These are phyloP conservation scores for Neomorphus geoffroyi DNA, from an alignment of 2,797 vertebrate species.

Conservation along the genomic window DNA sequence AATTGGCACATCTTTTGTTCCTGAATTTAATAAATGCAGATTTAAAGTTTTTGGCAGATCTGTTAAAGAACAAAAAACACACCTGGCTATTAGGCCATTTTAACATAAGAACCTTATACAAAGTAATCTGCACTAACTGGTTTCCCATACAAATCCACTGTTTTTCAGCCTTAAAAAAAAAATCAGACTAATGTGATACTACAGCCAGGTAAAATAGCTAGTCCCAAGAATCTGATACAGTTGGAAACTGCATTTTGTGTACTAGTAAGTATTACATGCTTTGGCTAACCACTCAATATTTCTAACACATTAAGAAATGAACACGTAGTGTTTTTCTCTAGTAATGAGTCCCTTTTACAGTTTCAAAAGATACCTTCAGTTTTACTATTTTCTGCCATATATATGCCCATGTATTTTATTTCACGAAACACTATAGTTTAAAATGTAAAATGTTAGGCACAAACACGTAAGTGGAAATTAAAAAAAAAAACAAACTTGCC, in stretches of 20 bases:
- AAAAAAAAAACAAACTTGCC: neutral
- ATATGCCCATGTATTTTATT: neutral
- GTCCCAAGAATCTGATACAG: neutral
- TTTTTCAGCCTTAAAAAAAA: neutral
- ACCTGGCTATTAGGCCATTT: conserved; percentile 1
- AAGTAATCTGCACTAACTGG: neutral
- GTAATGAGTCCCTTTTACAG: neutral
- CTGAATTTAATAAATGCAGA: conserved; percentile 98
- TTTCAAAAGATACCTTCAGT: neutral
- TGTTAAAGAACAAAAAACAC: conserved; percentile 71
- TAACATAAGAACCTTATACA: neutral
- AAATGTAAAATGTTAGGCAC: neutral
- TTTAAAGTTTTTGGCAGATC: conserved; percentile 98
- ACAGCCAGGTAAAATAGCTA: neutral
- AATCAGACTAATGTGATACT: neutral
- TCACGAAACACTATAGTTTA: neutral
- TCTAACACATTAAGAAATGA: neutral
- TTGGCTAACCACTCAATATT: neutral
- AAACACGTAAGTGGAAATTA: neutral
- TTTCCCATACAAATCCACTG: neutral
- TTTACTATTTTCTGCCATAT: neutral
- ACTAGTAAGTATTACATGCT: neutral
- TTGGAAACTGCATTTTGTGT: neutral
- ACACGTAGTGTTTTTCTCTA: neutral
- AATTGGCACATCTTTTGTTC: conserved; percentile 97